These are phyloP conservation scores for Hanleya hanleyi DNA, from an alignment of 2,888 invertebrate genomes.

Conservation along the genomic window DNA sequence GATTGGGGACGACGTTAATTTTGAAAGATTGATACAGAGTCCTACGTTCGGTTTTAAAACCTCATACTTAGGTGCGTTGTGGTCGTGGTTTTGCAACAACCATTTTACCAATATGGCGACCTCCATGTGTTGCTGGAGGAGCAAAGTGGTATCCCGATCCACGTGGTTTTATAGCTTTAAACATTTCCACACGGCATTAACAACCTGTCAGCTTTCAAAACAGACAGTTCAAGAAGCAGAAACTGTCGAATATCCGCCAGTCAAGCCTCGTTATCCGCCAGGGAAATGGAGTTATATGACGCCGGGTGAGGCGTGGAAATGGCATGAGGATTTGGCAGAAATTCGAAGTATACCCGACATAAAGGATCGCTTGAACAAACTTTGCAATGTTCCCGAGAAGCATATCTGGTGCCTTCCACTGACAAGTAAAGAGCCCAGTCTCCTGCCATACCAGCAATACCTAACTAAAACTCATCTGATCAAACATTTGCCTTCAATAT, in stretches of 20 bases:
- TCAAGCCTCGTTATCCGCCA: slow-evolving; percentile 64
- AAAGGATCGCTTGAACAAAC: slow-evolving; percentile 22
- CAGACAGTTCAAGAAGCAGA: slow-evolving; percentile 19
- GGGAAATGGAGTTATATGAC: slow-evolving; percentile 64
- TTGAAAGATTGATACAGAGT: too few relatives aligned
- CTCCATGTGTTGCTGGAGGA: neutral
- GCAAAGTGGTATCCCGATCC: neutral
- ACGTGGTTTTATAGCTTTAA: neutral
- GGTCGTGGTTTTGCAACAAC: too few relatives aligned
- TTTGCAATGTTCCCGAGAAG: neutral
- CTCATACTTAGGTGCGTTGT: too few relatives aligned
- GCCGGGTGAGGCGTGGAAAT: slow-evolving; percentile 56
- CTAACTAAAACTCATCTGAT: slow-evolving; percentile 86
- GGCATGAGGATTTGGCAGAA: slow-evolving; percentile 47
- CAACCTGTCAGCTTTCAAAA: neutral
- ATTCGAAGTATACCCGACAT: slow-evolving; percentile 37
- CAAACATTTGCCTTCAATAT: slow-evolving; percentile 78
- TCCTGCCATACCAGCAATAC: slow-evolving; percentile 78
- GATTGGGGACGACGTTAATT: too few relatives aligned
- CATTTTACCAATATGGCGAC: neutral
- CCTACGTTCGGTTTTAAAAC: too few relatives aligned
- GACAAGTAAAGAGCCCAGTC: neutral
- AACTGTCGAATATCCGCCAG: slow-evolving; percentile 56
- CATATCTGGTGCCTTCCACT: neutral
- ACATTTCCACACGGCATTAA: neutral